Conservation (phyloP, 2,113 vertebrate genomes). For the Cacatua alba region DNA sequence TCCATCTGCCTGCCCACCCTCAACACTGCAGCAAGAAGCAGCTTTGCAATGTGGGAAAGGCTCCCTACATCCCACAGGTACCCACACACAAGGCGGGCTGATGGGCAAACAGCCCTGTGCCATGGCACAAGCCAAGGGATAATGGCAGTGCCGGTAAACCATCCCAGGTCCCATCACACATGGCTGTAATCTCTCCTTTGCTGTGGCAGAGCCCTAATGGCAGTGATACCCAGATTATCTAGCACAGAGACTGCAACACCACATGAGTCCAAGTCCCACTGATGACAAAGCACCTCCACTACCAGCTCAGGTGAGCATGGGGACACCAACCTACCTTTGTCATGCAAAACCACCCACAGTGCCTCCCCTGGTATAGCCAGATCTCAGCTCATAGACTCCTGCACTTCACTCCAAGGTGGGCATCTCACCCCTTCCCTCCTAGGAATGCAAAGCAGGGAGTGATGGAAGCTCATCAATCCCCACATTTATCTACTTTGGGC, state of each 20-base stretch:
- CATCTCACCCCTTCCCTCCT: neutral
- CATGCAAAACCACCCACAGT: neutral
- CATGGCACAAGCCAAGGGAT: neutral
- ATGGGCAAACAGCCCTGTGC: neutral
- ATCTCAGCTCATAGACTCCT: neutral
- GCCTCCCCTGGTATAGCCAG: neutral
- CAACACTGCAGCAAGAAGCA: neutral
- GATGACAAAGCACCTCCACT: neutral
- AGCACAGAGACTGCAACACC: fast-evolving
- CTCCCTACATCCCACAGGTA: neutral
- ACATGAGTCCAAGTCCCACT: neutral
- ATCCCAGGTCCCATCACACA: neutral
- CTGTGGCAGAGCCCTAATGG: neutral
- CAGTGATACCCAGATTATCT: neutral
- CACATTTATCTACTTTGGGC: fast-evolving
- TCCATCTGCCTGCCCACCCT: neutral
- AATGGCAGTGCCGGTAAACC: neutral
- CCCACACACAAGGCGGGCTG: neutral
- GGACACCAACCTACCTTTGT: neutral
- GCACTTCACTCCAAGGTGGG: neutral
- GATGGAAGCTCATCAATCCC: neutral
- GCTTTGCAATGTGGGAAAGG: neutral
- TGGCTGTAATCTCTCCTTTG: neutral
- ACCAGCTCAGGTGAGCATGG: neutral
- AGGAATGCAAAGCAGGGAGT: neutral